Conservation (phyloP, 2,113 vertebrate species). For the Eptesicus fuscus region DNA sequence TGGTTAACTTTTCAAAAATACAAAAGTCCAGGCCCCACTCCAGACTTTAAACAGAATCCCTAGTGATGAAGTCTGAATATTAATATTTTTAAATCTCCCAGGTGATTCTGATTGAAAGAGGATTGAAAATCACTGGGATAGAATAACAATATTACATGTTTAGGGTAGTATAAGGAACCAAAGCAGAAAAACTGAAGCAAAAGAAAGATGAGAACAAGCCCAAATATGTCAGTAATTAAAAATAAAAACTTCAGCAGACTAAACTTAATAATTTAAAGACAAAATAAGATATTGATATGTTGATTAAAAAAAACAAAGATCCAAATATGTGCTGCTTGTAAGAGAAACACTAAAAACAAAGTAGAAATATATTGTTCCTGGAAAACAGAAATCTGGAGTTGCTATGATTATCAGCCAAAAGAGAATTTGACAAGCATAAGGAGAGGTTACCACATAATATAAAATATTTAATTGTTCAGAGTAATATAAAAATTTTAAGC, state of each 20-base stretch:
- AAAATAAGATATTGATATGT: background rate
- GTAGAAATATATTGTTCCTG: background rate
- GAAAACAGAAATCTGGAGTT: conserved; percentile 7
- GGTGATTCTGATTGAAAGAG: background rate
- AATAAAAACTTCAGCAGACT: background rate
- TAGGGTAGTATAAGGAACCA: background rate
- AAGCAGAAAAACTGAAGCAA: background rate
- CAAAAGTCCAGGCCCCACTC: background rate
- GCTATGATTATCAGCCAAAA: background rate
- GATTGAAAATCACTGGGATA: background rate
- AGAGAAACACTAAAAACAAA: background rate
- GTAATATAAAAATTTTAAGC: background rate
- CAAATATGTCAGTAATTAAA: background rate
- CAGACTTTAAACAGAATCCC: background rate
- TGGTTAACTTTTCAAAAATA: background rate
- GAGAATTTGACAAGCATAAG: background rate
- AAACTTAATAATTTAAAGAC: background rate
- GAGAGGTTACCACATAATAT: background rate
- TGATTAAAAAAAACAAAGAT: background rate
- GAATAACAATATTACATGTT: background rate
- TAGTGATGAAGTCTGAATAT: background rate
- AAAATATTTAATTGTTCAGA: background rate
- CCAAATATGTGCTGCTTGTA: background rate
- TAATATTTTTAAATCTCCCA: background rate
- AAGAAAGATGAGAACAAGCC: background rate